Evolutionary conservation across 2,888 invertebrate genomes (phyloP).

Genomic region (Sipha maydis): DNA sequence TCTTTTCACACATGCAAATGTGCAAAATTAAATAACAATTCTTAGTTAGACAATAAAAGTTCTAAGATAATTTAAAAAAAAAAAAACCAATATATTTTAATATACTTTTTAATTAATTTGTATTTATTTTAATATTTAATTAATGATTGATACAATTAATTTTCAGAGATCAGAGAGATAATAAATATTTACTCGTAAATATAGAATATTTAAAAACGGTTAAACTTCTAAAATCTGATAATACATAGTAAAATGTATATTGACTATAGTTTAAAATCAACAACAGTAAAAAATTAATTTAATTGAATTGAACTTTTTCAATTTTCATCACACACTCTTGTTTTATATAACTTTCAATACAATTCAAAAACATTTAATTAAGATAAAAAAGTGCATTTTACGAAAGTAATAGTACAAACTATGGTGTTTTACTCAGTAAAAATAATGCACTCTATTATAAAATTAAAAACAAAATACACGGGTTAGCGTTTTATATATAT

Average conservation of each 20-base stretch:
- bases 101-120: too few species aligned
- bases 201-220: too few species aligned
- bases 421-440: background rate
- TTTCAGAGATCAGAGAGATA: too few species aligned
- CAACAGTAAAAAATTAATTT: background rate
- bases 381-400: background rate
- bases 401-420: background rate
- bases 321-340: background rate
- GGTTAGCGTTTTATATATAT: background rate
- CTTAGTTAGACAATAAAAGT: too few species aligned
- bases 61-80: too few species aligned
- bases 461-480: background rate
- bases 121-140: too few species aligned
- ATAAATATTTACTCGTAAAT: too few species aligned
- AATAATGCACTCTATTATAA: background rate
- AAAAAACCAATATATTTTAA: too few species aligned
- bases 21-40: too few species aligned
- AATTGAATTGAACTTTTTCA: background rate
- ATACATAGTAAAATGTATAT: background rate
- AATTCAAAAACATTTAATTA: background rate
- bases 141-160: too few species aligned
- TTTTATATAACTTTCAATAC: background rate
- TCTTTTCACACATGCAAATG: too few species aligned
- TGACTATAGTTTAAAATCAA: background rate
- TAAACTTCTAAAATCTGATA: too few species aligned